Percentiles rank a stretch among this genome's conserved stretches.
These are phyloP conservation scores for Aphelinus atriplicis DNA, from an alignment of 1,140 invertebrate genomes.

Conservation along the genomic window DNA sequence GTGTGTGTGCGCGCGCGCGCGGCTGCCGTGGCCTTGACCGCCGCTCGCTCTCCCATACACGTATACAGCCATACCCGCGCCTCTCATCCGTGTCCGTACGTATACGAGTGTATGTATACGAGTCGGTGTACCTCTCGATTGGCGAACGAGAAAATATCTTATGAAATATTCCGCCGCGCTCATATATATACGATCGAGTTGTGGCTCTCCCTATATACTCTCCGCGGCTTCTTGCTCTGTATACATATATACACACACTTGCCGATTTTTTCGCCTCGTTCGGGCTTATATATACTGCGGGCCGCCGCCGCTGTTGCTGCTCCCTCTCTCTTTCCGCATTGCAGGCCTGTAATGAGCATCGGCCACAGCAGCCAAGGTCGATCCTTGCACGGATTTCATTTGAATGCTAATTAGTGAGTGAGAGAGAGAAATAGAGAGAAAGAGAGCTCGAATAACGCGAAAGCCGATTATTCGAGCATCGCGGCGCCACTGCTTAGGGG, in stretches of 20 bases:
- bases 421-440: too few relatives aligned
- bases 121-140: background rate
- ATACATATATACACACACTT: too few relatives aligned
- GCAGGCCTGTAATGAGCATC: background rate
- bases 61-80: background rate
- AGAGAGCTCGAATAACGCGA: too few relatives aligned
- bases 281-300: too few relatives aligned
- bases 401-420: too few relatives aligned
- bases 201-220: too few relatives aligned
- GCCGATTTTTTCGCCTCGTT: too few relatives aligned
- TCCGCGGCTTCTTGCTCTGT: too few relatives aligned
- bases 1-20: background rate
- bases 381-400: too few relatives aligned
- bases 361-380: background rate
- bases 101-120: background rate
- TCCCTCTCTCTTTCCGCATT: background rate
- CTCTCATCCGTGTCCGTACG: background rate
- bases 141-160: background rate
- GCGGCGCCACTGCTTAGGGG: too few relatives aligned
- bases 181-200: background rate
- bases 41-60: background rate
- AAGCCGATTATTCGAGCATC: too few relatives aligned
- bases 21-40: constrained; percentile 24
- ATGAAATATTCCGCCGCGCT: constrained; percentile 2
- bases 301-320: background rate